Base-by-base conservation (phyloP, 2,888 invertebrate species). In the Didymodactylos carnosus region DNA sequence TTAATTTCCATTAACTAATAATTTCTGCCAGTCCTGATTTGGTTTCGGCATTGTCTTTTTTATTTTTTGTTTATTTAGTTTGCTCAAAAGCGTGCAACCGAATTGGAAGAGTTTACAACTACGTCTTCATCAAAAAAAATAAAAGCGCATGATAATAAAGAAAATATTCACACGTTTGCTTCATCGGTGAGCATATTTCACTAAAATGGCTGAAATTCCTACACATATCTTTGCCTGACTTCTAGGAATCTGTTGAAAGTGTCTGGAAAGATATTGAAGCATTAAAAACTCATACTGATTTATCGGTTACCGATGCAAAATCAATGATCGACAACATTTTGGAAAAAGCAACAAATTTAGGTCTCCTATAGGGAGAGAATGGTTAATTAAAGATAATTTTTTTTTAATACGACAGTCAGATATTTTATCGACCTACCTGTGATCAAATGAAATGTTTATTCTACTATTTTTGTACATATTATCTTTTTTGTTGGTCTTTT, bases 61-160 rank as follows among this genome's bases (percentile, higher is more conserved):
- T 46, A 16, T 16, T n/a, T 46, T 46, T n/a, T 19, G 16, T 46
- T 16, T 16, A n/a, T n/a, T 19, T n/a, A 46, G 46, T 43, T 69
- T 71, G 74, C 74, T 29, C 71, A 53, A 69, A 71, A 74, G 62
- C 71, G 71, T 39, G 74, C 74, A 25, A 70, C 71, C 40, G 71
- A 74, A 39, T 71, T 74, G 10, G 74, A 74, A 62, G 74, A 74
- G 35, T 74, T 71, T 29, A 71, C 53, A 39, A 71, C 29, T 11
- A 70, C 46, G 39, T 43, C 69, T 11, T n/a, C 25, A 14, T 62
- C 46, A 39, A 69, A 72, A 43, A 43, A 72, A 39, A 40, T 62
- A 69, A n/a, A 72, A 43, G 19, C 41, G 5, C 23, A 70, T 39
- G 49, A 70, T 23, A 71, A 71, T 46, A 71, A 74, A 74, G 69